phyloP scores from a whole-genome alignment of 2,113 vertebrate species.

The Oryzias javanicus region DNA sequence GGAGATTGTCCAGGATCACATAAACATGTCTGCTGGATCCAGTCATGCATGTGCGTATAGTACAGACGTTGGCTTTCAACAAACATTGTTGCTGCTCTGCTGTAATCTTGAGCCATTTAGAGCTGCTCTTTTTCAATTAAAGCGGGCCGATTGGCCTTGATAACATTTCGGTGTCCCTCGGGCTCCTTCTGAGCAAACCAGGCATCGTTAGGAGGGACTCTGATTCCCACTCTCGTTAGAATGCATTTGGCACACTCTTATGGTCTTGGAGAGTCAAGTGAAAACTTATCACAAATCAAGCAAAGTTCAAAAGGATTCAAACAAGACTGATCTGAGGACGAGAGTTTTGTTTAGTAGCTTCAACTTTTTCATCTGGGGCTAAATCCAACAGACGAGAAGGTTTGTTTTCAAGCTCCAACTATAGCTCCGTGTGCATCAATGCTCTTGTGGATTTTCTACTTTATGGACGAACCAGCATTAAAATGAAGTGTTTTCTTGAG shows the following conservation, averaged over 20 bases:
- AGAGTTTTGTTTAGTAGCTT: not conserved
- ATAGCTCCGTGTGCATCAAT: no score
- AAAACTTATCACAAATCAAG: not conserved
- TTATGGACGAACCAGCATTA: constrained; percentile 10
- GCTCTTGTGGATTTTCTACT: constrained; percentile 9
- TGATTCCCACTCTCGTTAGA: constrained; percentile 11
- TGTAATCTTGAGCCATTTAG: constrained; percentile 58
- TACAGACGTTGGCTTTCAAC: constrained; percentile 42
- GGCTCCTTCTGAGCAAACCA: constrained; percentile 41
- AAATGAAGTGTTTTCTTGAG: constrained; percentile 36
- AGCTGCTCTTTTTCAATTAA: constrained; percentile 55
- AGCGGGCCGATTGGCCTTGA: constrained; percentile 42
- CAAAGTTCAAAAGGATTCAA: not conserved
- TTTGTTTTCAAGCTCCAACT: no score
- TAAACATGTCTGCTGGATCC: constrained; percentile 28
- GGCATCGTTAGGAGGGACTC: constrained; percentile 4
- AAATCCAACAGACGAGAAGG: no score
- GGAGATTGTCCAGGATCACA: constrained; percentile 11
- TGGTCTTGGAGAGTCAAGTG: not conserved
- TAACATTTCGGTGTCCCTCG: constrained; percentile 28
- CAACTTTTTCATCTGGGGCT: not conserved
- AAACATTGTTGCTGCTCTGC: constrained; percentile 32
- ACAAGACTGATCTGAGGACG: not conserved
- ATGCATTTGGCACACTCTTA: constrained; percentile 10
- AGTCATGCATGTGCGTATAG: constrained; percentile 22